These are phyloP conservation scores for Platyscapa corneri DNA, from an alignment of 1,140 invertebrate genomes.

Conservation along the genomic window DNA sequence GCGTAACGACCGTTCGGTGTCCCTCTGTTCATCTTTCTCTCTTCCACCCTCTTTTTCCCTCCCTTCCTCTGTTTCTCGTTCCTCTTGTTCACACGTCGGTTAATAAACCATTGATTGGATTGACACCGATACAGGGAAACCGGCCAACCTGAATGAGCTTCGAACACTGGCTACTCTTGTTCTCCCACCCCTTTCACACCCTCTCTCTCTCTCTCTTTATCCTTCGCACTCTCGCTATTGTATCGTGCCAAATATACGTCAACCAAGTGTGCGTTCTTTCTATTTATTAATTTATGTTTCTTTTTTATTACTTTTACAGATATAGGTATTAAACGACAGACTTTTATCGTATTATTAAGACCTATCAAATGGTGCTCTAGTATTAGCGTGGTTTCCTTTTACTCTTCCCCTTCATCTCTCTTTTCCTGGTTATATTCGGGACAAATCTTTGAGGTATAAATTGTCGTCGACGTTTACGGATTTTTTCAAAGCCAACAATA, in stretches of 20 bases:
- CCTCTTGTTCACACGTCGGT: constrained; percentile 65
- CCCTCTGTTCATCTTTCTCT: constrained; percentile 53
- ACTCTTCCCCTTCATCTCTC: background rate
- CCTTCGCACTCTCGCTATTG: background rate
- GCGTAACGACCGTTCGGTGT: constrained; percentile 39
- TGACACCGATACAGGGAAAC: constrained; percentile 64
- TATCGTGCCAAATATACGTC: background rate
- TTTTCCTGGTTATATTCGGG: background rate
- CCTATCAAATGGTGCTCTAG: background rate
- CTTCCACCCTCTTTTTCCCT: constrained; percentile 15
- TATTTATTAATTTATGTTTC: constrained; percentile 2
- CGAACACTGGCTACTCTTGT: constrained; percentile 13
- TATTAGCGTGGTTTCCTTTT: background rate
- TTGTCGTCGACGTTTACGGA: constrained; percentile 17
- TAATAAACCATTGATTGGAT: constrained; percentile 73
- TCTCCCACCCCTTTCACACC: background rate
- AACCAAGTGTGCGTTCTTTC: background rate
- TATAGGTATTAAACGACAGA: background rate
- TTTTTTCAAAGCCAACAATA: constrained; percentile 12
- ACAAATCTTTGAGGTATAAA: constrained; percentile 20
- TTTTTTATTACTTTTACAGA: background rate
- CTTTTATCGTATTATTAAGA: constrained; percentile 18
- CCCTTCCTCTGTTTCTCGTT: constrained; percentile 37
- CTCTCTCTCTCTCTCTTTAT: background rate
- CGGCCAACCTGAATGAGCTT: constrained; percentile 56